Percentiles rank a stretch among this genome's conserved stretches.
These are phyloP conservation scores for Stegophylla sp. DNA, from an alignment of 2,888 invertebrate genomes.

Conservation along the genomic window DNA sequence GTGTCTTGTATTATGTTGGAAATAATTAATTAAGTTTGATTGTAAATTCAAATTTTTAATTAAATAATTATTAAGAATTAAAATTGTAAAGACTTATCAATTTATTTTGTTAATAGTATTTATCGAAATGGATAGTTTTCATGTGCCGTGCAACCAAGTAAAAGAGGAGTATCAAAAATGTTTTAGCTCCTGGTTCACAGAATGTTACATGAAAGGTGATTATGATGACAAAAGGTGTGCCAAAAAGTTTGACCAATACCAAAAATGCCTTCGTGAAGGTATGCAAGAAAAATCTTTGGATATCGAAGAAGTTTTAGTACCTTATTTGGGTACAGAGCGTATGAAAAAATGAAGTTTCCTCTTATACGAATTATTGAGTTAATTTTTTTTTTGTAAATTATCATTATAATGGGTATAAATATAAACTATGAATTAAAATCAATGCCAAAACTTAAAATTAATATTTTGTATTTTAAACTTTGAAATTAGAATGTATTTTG, in stretches of 20 bases:
- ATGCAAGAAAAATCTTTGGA: slow-evolving; percentile 7
- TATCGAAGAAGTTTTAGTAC: slow-evolving; percentile 42
- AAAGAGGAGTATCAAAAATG: slow-evolving; percentile 73
- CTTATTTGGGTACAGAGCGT: slow-evolving; percentile 27
- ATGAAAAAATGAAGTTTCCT: slow-evolving; percentile 37
- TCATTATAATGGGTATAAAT: background rate
- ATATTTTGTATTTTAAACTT: background rate
- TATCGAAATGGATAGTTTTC: slow-evolving; percentile 64
- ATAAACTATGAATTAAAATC: background rate
- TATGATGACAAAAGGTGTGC: slow-evolving; percentile 69
- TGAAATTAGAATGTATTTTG: no score
- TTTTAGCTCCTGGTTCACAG: slow-evolving; percentile 73
- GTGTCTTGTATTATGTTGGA: no score
- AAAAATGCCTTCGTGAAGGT: slow-evolving; percentile 39
- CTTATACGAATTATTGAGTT: background rate
- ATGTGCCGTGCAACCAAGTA: slow-evolving; percentile 69
- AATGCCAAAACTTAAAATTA: background rate
- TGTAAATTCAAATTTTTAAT: no score
- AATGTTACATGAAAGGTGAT: slow-evolving; percentile 71
- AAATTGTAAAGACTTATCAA: no score
- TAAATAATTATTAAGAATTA: no score
- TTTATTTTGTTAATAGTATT: no score
- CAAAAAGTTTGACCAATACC: slow-evolving; percentile 37
- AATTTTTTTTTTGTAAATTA: background rate
- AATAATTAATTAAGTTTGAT: background rate